Evolutionary conservation across 2,113 vertebrate species (phyloP), one percentile per base, ranked within the genome.

Genomic region (Andinoacara biseriatus): DNA sequence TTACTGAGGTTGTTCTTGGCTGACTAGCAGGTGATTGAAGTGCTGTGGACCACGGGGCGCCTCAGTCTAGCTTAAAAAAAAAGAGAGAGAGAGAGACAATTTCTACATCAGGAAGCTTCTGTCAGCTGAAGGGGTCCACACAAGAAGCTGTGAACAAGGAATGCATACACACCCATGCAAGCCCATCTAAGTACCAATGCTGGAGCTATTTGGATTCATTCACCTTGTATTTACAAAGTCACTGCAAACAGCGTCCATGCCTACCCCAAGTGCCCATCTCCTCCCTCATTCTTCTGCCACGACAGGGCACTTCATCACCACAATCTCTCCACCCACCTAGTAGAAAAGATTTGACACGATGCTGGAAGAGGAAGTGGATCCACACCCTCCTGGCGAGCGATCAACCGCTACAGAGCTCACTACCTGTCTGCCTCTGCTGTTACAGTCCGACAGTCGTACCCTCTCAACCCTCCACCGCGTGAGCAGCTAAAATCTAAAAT

Each of bases 91-190:
- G 90, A 92, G 35, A 92, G 61, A 88, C 74, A 89, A 83, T 87
- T 85, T 88, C 80, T 91, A 77, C 82, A 90, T 89, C 86, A 88
- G 92, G 93, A 94, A 92, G 77, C 83, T 69, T 59, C 78, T 79
- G 81, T 91, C 91, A 90, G 80, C 88, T 88, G 75, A 78, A 83
- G 77, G 86, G 33, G 83, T 38, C 78, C 67, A 78, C 69, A 85
- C 24, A 86, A 82, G 31, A 59, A 84, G 46, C 26, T 7, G 31
- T 33, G 52, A 72, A 31, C 1, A 72, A 72, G 52, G 80, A 88
- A 89, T 78, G 56, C 69, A 46, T 76, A 78, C 89, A 89, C 89
- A 26, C 89, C 87, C 91, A 87, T 54, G 72, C 7, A 78, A 77
- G 22, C 59, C 46, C 54, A 69, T 49, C 24, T 69, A 69, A 58